Evolutionary conservation across 1,140 invertebrate genomes (phyloP).

Genomic region (Globodera rostochiensis): DNA sequence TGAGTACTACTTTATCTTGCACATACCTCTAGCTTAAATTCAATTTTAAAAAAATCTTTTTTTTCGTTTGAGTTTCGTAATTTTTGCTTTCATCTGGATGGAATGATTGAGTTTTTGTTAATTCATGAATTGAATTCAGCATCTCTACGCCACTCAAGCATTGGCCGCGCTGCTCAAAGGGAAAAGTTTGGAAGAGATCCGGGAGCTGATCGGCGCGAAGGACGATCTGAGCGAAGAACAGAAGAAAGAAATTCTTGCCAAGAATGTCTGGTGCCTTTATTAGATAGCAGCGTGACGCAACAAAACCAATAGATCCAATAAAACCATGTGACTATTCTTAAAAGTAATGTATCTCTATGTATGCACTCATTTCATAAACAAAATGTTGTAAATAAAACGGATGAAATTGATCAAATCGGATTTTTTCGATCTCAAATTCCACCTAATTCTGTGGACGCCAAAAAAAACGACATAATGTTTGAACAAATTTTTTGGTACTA

Average conservation of each 20-base stretch:
- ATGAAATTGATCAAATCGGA: too few species aligned
- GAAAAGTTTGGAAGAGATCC: slow-evolving; percentile 28
- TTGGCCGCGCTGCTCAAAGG: slow-evolving; percentile 19
- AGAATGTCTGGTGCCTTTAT: slow-evolving; percentile 40
- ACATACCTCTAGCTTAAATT: not conserved
- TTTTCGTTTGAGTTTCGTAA: not conserved
- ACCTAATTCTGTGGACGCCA: too few species aligned
- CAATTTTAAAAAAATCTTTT: not conserved
- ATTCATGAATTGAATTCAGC: slow-evolving; percentile 4
- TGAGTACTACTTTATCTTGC: slow-evolving; percentile 1
- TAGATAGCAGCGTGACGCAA: not conserved
- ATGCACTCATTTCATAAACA: too few species aligned
- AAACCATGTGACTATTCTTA: too few species aligned
- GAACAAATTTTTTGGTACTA: too few species aligned
- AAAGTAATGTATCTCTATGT: too few species aligned
- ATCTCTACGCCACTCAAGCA: slow-evolving; percentile 27
- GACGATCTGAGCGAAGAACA: slow-evolving; percentile 45
- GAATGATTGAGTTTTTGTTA: too few species aligned
- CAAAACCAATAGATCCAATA: too few species aligned
- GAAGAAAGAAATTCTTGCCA: slow-evolving; percentile 26
- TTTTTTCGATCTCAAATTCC: too few species aligned
- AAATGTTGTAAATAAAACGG: too few species aligned
- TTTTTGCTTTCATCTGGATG: slow-evolving; percentile 32
- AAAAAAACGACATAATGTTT: too few species aligned
- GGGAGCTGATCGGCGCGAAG: not conserved